Evolutionary conservation across 2,888 invertebrate species (phyloP).

Genomic region (Mesochorus sp.): DNA sequence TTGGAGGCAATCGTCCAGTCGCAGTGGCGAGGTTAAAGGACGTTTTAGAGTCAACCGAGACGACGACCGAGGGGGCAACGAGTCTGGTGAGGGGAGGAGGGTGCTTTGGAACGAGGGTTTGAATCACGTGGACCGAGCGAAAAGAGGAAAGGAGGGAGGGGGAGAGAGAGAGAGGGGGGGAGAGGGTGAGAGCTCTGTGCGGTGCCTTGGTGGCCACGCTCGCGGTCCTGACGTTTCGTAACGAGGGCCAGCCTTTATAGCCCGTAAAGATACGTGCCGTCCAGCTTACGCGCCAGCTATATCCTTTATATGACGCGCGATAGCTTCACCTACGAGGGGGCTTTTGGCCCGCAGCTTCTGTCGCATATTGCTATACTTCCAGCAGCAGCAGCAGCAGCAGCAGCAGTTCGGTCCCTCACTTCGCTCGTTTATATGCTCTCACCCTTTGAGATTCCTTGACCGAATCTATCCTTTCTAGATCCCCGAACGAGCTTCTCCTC

Average conservation of each 20-base stretch:
- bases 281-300: constrained; percentile 73
- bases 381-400: too few species aligned
- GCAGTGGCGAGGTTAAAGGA: constrained; percentile 44
- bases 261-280: constrained; percentile 82
- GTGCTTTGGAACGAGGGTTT: constrained; percentile 61
- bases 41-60: constrained; percentile 55
- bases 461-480: constrained; percentile 67
- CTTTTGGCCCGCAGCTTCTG: constrained; percentile 21
- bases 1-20: constrained; percentile 31
- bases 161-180: constrained; percentile 32
- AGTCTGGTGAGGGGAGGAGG: constrained; percentile 60
- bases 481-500: constrained; percentile 28
- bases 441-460: constrained; percentile 66
- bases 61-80: constrained; percentile 38
- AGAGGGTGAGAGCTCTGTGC: constrained; percentile 65
- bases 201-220: constrained; percentile 81
- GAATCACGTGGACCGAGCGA: constrained; percentile 33
- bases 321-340: constrained; percentile 34
- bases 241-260: constrained; percentile 81
- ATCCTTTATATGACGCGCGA: constrained; percentile 40
- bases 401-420: constrained; percentile 42
- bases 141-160: neutral
- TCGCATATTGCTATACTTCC: constrained; percentile 14
- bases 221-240: constrained; percentile 78
- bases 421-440: constrained; percentile 45